Conservation (phyloP, 1,140 invertebrate species). For the Temnothorax curvispinosus region DNA sequence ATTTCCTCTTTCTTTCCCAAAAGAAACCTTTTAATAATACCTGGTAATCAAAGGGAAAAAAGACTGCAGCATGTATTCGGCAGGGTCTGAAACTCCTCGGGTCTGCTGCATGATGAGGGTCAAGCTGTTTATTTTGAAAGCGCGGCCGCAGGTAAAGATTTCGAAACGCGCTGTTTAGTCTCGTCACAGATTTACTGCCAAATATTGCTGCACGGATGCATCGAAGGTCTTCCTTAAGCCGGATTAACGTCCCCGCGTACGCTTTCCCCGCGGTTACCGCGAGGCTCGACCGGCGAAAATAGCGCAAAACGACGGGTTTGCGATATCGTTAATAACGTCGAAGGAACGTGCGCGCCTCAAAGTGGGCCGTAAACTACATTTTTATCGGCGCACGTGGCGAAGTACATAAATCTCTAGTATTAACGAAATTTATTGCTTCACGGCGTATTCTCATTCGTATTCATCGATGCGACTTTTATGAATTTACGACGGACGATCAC, state of each 20-base stretch:
- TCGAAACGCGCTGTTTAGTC: background rate
- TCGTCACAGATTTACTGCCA: background rate
- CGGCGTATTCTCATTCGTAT: constrained; percentile 33
- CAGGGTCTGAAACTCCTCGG: too few species aligned
- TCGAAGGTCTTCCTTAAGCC: constrained; percentile 14
- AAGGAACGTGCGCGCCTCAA: background rate
- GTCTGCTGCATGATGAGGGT: background rate
- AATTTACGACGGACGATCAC: constrained; percentile 45
- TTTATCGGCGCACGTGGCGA: constrained; percentile 35
- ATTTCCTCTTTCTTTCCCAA: background rate
- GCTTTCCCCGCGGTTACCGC: background rate
- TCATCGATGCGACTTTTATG: constrained; percentile 48
- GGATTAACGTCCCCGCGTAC: background rate
- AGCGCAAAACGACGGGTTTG: background rate
- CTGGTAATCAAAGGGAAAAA: background rate
- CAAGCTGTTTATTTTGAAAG: constrained; percentile 22
- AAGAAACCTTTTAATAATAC: constrained; percentile 14
- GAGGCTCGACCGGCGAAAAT: background rate
- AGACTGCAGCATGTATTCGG: background rate
- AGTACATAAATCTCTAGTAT: constrained; percentile 45
- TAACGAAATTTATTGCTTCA: constrained; percentile 51
- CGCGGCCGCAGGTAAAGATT: constrained; percentile 24
- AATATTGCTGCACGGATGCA: background rate
- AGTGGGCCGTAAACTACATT: constrained; percentile 13
- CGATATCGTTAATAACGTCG: constrained; percentile 14